Percentiles rank a stretch among this genome's conserved stretches.
Conservation (phyloP, 1,140 invertebrate genomes). For the Babylonia areolata region DNA sequence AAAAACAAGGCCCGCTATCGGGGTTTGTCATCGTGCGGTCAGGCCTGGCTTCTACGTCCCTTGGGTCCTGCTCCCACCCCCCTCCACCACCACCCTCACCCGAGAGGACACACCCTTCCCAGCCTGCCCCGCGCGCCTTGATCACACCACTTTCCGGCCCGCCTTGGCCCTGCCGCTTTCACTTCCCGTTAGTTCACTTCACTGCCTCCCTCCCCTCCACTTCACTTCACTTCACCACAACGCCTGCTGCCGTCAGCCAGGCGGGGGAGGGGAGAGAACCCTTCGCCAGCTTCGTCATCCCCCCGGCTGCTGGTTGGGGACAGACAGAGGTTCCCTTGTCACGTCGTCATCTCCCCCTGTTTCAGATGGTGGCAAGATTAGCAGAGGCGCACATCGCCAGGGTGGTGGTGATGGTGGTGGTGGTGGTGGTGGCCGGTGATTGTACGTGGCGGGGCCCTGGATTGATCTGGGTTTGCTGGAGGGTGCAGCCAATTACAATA, state of each 20-base stretch:
- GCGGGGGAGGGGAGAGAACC: neutral
- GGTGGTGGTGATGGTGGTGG: too few species aligned
- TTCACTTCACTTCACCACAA: neutral
- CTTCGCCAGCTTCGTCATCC: neutral
- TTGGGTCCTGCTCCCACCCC: neutral
- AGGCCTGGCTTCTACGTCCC: conserved; percentile 10
- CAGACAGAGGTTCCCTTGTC: neutral
- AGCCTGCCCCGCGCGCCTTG: neutral
- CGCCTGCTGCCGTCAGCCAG: neutral
- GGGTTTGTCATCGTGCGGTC: conserved; percentile 36
- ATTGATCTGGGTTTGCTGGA: too few species aligned
- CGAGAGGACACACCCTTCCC: neutral
- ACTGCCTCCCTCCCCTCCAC: neutral
- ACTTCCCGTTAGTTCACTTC: neutral
- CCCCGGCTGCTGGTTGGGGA: neutral
- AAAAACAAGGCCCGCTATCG: conserved; percentile 33
- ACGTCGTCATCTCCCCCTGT: too few species aligned
- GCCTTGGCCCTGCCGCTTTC: neutral
- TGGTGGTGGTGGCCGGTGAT: too few species aligned
- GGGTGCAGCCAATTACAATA: too few species aligned
- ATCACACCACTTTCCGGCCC: neutral
- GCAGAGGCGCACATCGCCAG: too few species aligned
- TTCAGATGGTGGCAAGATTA: too few species aligned
- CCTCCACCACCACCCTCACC: too few species aligned
- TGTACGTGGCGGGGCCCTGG: too few species aligned